Conservation (phyloP, 2,113 vertebrate genomes). For the Desmodus rotundus region DNA sequence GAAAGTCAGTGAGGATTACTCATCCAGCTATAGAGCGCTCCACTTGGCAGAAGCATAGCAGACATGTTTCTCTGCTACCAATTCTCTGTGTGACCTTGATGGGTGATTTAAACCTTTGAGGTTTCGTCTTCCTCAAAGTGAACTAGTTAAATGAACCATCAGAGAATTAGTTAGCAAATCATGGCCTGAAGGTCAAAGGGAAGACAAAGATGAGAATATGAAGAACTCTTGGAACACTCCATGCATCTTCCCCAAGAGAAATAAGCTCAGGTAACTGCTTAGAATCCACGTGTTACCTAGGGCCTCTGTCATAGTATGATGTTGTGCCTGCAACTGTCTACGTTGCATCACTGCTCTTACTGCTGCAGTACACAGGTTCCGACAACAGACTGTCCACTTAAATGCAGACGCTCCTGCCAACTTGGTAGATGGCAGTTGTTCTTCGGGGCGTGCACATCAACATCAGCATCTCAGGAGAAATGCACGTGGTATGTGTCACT, state of each 20-base stretch:
- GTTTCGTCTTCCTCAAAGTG: neutral
- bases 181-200: neutral
- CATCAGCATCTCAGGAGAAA: neutral
- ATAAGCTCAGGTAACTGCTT: neutral
- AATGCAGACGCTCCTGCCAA: neutral
- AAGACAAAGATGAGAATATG: neutral
- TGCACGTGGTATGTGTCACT: neutral
- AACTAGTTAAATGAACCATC: neutral
- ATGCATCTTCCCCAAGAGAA: neutral
- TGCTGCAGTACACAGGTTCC: too few species aligned
- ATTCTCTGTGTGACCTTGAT: neutral
- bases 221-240: neutral
- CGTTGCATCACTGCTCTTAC: neutral
- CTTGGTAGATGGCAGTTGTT: neutral
- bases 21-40: fast-evolving
- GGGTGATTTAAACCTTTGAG: neutral
- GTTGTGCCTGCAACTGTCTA: neutral
- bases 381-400: neutral
- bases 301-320: neutral
- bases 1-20: neutral
- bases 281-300: neutral
- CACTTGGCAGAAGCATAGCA: fast-evolving
- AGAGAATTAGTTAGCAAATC: neutral
- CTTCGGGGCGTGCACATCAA: too few species aligned
- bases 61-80: neutral